Evolutionary conservation across 2,797 vertebrate species (phyloP).

Genomic region (Syngnathus rostellatus): DNA sequence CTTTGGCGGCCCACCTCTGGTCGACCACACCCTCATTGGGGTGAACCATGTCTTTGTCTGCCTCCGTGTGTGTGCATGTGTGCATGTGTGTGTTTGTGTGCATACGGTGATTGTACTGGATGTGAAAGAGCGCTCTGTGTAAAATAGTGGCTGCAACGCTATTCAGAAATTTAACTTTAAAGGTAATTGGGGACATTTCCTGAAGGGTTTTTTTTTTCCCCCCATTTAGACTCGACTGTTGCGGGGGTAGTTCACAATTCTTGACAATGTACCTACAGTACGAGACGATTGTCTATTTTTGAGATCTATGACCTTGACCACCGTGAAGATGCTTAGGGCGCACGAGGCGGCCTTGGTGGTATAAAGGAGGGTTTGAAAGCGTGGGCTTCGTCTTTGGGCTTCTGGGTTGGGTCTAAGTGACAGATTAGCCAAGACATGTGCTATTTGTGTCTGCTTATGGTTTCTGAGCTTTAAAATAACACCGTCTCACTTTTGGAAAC

Average conservation of each 20-base stretch:
- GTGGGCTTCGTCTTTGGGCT: neutral
- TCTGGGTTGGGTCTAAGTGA: constrained; percentile 4
- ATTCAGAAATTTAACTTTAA: constrained; percentile 36
- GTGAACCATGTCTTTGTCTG: constrained; percentile 55
- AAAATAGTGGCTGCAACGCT: constrained; percentile 30
- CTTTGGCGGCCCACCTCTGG: constrained; percentile 33
- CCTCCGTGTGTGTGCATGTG: constrained; percentile 13
- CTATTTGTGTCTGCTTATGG: constrained; percentile 8
- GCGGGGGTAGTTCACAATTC: neutral
- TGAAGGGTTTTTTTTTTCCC: constrained; percentile 16
- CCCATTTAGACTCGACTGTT: neutral
- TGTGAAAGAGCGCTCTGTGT: constrained; percentile 51
- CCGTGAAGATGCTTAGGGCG: neutral
- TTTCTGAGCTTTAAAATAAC: constrained; percentile 6
- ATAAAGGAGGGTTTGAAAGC: neutral
- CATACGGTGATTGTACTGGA: constrained; percentile 16
- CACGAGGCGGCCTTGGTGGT: neutral
- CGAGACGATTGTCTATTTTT: neutral
- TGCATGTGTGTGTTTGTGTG: constrained; percentile 12
- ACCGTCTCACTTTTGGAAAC: neutral
- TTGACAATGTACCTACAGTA: neutral
- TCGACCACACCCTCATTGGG: constrained; percentile 45
- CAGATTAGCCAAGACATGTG: constrained; percentile 2
- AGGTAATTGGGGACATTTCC: constrained; percentile 55
- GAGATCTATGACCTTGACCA: neutral